Conservation (phyloP, 2,113 vertebrate species). For the Megaleporinus macrocephalus region DNA sequence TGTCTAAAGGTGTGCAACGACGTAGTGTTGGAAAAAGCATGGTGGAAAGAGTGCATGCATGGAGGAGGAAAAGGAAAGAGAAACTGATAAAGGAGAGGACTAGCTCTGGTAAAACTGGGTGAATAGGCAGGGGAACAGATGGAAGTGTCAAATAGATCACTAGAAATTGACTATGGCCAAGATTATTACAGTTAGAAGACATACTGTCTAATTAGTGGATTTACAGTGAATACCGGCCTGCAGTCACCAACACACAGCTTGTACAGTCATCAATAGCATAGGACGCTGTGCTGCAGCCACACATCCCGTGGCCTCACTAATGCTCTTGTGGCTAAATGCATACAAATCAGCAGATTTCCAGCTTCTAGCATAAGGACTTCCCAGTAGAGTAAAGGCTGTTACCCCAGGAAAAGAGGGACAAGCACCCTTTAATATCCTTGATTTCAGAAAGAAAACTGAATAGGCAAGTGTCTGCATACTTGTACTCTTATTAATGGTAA, state of each 20-base stretch:
- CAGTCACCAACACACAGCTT: background rate
- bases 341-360: background rate
- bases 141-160: background rate
- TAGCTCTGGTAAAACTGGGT: background rate
- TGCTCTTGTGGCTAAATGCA: background rate
- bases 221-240: background rate
- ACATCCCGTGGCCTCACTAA: background rate
- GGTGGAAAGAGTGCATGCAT: slow-evolving; percentile 21
- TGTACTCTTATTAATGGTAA: too few relatives aligned
- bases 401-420: too few relatives aligned
- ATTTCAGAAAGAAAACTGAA: too few relatives aligned
- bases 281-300: background rate
- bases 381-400: too few relatives aligned
- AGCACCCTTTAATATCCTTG: too few relatives aligned
- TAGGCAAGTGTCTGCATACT: too few relatives aligned
- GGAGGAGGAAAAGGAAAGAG: slow-evolving; percentile 1
- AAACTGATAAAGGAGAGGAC: background rate
- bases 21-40: slow-evolving; percentile 44
- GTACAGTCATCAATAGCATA: background rate
- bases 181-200: too few relatives aligned
- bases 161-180: background rate
- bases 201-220: background rate
- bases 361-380: too few relatives aligned
- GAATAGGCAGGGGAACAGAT: background rate
- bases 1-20: slow-evolving; percentile 28